Conservation (phyloP, 2,888 invertebrate genomes). For the Meandrusa payeni region DNA sequence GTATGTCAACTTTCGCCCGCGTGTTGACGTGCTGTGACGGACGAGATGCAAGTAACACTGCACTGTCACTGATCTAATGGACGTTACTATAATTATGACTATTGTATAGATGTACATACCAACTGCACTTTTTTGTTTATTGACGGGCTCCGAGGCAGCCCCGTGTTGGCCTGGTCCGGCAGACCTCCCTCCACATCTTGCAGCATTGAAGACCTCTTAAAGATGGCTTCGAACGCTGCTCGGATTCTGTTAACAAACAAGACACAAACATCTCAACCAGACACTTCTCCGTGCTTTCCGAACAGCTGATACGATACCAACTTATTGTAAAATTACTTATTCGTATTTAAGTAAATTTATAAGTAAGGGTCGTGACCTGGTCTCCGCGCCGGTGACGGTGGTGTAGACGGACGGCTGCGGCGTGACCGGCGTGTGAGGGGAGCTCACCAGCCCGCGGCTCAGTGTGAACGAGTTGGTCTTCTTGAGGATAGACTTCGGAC, state of each 20-base stretch:
- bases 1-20: too few relatives aligned
- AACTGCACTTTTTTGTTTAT: conserved; percentile 94
- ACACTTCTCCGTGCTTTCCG: too few relatives aligned
- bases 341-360: too few relatives aligned
- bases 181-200: conserved; percentile 89
- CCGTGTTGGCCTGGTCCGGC: conserved; percentile 59
- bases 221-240: conserved; percentile 94
- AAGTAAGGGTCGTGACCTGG: conserved; percentile 82
- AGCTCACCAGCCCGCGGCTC: conserved; percentile 65
- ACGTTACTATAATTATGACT: too few relatives aligned
- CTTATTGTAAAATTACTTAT: too few relatives aligned
- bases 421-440: conserved; percentile 70
- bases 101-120: too few relatives aligned
- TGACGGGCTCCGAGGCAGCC: conserved; percentile 83
- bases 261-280: too few relatives aligned
- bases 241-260: conserved; percentile 82
- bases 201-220: conserved; percentile 91
- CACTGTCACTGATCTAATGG: too few relatives aligned
- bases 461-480: conserved; percentile 95
- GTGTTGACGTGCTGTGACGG: too few relatives aligned
- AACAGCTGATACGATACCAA: too few relatives aligned
- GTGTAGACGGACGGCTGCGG: conserved; percentile 86
- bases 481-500: conserved; percentile 93
- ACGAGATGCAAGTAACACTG: too few relatives aligned
- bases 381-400: conserved; percentile 94